Conservation (phyloP, 2,797 vertebrate genomes). For the Tokudaia muenninki region DNA sequence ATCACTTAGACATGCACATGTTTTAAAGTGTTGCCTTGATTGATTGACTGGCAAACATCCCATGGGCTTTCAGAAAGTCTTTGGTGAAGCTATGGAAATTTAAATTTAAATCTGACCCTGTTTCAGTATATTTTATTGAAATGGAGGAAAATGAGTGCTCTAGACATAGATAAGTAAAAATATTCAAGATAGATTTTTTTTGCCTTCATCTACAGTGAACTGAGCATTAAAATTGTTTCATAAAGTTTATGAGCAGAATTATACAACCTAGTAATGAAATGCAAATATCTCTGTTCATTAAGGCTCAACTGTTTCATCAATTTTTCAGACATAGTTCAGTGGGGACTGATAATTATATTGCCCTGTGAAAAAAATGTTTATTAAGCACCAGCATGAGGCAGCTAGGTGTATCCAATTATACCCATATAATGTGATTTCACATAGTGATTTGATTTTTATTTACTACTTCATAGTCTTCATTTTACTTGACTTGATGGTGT, state of each 20-base stretch:
- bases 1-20: constrained; percentile 48
- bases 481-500: constrained; percentile 73
- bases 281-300: constrained; percentile 87
- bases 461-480: constrained; percentile 73
- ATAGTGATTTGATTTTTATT: constrained; percentile 81
- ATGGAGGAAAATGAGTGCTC: constrained; percentile 63
- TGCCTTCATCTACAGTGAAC: constrained; percentile 80
- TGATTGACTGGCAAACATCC: constrained; percentile 56
- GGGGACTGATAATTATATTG: constrained; percentile 84
- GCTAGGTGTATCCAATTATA: constrained; percentile 83
- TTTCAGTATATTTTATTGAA: constrained; percentile 55
- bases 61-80: constrained; percentile 32
- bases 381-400: constrained; percentile 84
- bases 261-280: constrained; percentile 85
- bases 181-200: constrained; percentile 58
- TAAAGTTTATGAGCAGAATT: constrained; percentile 86
- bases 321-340: constrained; percentile 84
- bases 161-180: constrained; percentile 64
- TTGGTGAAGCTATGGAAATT: constrained; percentile 50
- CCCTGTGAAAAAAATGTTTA: constrained; percentile 86
- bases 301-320: constrained; percentile 85
- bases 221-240: constrained; percentile 85
- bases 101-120: constrained; percentile 67
- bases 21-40: constrained; percentile 66
- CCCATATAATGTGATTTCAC: constrained; percentile 77